Evolutionary conservation across 2,888 invertebrate species (phyloP), one percentile per base, ranked within the genome.

Genomic region (Amphipoea oculea): DNA sequence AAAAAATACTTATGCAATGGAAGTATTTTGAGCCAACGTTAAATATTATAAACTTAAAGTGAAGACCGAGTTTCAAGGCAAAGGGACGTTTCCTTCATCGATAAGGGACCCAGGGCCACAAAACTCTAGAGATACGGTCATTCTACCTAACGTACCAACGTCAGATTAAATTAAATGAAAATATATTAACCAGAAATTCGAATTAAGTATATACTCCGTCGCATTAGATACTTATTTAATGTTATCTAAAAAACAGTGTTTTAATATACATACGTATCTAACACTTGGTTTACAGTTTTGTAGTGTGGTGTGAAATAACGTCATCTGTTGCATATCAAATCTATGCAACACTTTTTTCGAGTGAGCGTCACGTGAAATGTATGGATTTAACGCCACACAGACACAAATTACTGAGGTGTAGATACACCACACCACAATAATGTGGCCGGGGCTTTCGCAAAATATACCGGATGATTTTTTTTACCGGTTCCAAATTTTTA

Each of bases 141-240:
- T 89, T 88, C 84, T 83, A 87, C 85, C 65, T 74, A 76, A 87
- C 81, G 77, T 76, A 69, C 82, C 84, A 84, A 86, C 79, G 48
- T 81, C 84, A 82, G 85, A 86, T 90, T 88, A 86, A 89, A 90
- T 90, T 89, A 88, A 89, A 90, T 89, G 83, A 86, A 90, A 89
- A 83, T 88, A 84, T 79, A 76, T 84, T 81, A 69, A 74, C 84
- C 36, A 51, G 62, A 69, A 71, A 72, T 71, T 76, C 40, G 14
- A 51, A 45, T 23, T 36, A 29, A 1, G 29, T 29, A 63, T 29
- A 45, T 23, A 23, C 54, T 36, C 1, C 23, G 11, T 6, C 14
- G 11, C 29, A 23, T 7, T 42, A 6, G 42, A 42, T 14, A 17
- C 17, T 36, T 42, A 42, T 36, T 65, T 57, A 69, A 54, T 72